phyloP scores from a whole-genome alignment of 2,888 invertebrate species.

The Heliconius sara region DNA sequence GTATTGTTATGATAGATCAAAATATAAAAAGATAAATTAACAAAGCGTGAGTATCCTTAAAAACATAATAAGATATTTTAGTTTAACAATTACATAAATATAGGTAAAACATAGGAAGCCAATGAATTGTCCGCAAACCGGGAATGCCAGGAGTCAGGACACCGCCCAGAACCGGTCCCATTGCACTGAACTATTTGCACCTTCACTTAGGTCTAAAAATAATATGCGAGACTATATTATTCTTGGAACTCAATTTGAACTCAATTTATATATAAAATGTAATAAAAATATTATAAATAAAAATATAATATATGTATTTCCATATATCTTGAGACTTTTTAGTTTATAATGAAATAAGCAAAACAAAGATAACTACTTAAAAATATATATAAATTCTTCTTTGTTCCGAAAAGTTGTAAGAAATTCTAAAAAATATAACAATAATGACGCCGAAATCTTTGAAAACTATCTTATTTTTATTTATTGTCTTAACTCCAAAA shows the following conservation, averaged over 20 bases:
- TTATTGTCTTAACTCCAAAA: no score
- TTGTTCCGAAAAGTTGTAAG: no score
- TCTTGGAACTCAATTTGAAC: not conserved
- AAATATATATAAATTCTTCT: no score
- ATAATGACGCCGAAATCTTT: no score
- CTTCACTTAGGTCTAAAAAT: constrained; percentile 44
- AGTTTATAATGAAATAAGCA: not conserved
- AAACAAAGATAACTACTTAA: no score
- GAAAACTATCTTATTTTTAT: no score
- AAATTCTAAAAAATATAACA: no score
- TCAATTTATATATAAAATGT: not conserved
- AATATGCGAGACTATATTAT: constrained; percentile 21
- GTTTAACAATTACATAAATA: constrained; percentile 20
- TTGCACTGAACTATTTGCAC: constrained; percentile 56
- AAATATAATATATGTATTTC: not conserved
- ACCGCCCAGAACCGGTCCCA: constrained; percentile 74
- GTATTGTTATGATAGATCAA: not conserved
- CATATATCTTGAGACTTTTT: no score
- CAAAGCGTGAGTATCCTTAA: not conserved
- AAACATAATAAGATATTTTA: not conserved
- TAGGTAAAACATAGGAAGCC: constrained; percentile 44
- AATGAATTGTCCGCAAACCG: constrained; percentile 57
- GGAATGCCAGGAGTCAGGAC: constrained; percentile 70
- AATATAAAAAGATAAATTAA: not conserved
- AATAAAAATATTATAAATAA: not conserved